phyloP scores from a whole-genome alignment of 1,140 invertebrate genomes.

The Hylyphantes graminicola region DNA sequence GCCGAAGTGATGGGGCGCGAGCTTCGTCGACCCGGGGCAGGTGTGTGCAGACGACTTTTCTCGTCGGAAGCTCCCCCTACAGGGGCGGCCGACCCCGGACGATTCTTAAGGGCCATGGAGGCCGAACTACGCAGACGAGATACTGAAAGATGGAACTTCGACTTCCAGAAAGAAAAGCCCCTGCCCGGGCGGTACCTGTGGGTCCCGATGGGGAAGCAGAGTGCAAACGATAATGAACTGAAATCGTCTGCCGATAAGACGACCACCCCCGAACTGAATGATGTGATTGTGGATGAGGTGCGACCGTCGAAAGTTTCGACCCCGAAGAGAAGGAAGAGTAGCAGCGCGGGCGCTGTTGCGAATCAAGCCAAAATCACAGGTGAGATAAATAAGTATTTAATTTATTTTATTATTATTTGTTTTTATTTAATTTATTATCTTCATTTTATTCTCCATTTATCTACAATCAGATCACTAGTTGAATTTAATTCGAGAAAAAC shows the following conservation, averaged over 20 bases:
- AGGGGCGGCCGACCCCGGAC: background rate
- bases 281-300: background rate
- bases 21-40: background rate
- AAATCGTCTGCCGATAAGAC: background rate
- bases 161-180: conserved; percentile 22
- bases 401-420: too few species aligned
- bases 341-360: background rate
- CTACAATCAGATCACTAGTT: too few species aligned
- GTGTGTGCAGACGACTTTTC: conserved; percentile 20
- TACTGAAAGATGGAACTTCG: conserved; percentile 13
- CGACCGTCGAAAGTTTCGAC: background rate
- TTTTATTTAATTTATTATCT: too few species aligned
- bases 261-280: background rate
- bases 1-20: background rate
- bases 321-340: background rate
- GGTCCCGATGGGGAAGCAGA: conserved; percentile 6
- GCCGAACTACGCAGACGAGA: background rate
- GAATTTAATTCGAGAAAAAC: too few species aligned
- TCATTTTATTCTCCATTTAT: too few species aligned
- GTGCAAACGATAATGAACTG: background rate
- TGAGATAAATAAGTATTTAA: background rate
- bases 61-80: background rate
- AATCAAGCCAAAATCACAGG: conserved; percentile 47
- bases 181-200: conserved; percentile 30
- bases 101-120: background rate